phyloP scores from a whole-genome alignment of 2,888 invertebrate genomes.

The Girardia tigrina region DNA sequence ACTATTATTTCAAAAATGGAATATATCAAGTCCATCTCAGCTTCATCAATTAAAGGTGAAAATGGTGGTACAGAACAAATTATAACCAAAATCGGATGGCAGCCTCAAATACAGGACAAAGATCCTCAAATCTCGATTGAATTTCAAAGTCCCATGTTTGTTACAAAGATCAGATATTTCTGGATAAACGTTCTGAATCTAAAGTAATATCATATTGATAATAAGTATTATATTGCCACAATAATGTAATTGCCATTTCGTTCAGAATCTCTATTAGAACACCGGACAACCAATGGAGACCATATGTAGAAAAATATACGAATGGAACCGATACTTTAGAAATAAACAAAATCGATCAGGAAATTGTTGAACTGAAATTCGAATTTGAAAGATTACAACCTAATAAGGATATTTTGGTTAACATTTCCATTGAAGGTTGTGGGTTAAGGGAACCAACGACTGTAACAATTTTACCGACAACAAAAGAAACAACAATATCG shows the following conservation, averaged over 20 bases:
- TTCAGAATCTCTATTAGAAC: background rate
- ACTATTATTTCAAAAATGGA: background rate
- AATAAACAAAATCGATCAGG: background rate
- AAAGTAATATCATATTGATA: background rate
- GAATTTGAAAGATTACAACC: background rate
- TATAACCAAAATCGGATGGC: background rate
- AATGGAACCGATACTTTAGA: background rate
- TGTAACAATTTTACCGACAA: background rate
- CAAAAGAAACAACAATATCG: background rate
- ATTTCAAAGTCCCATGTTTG: background rate
- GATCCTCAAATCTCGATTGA: background rate
- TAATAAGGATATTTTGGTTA: background rate
- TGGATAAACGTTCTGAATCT: background rate
- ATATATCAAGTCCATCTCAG: background rate
- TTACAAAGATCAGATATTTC: background rate
- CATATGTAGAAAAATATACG: background rate
- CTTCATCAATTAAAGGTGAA: background rate
- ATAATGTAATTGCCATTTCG: background rate
- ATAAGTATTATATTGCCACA: background rate
- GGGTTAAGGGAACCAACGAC: background rate
- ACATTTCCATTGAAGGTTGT: background rate
- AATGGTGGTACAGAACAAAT: background rate
- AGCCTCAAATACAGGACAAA: background rate
- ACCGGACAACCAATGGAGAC: background rate
- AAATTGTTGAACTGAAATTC: background rate